Evolutionary conservation across 2,797 vertebrate species (phyloP).

Genomic region (Sternarchorhynchus goeldii): DNA sequence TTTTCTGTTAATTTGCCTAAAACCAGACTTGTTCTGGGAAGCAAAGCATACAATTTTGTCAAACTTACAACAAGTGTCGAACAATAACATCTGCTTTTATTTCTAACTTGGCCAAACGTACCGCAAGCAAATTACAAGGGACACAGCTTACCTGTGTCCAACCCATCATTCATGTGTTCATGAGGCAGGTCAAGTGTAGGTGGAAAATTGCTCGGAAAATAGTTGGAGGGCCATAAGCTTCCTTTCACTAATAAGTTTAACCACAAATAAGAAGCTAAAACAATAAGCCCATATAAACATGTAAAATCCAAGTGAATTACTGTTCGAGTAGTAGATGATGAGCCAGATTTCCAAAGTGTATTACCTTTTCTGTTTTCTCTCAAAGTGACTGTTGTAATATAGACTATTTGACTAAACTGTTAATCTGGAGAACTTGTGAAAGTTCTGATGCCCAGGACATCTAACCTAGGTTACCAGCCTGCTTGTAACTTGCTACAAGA

Average conservation of each 20-base stretch:
- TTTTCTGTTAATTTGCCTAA: constrained; percentile 26
- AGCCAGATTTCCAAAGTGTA: too few relatives aligned
- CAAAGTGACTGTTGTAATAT: too few relatives aligned
- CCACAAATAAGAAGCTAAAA: constrained; percentile 55
- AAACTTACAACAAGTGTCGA: constrained; percentile 57
- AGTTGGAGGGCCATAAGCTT: constrained; percentile 45
- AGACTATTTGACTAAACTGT: too few relatives aligned
- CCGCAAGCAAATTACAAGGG: constrained; percentile 62
- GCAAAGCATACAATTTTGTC: constrained; percentile 55
- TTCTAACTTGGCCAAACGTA: constrained; percentile 45
- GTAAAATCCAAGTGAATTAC: too few relatives aligned
- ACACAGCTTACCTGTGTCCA: constrained; percentile 41
- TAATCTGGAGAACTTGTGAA: too few relatives aligned
- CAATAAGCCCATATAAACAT: constrained; percentile 34
- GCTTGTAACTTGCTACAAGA: too few relatives aligned
- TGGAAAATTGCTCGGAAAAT: constrained; percentile 57
- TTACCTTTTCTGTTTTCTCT: too few relatives aligned
- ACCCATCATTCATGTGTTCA: constrained; percentile 48
- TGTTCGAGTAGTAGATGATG: too few relatives aligned
- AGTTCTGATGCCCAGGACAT: too few relatives aligned
- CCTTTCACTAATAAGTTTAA: constrained; percentile 43
- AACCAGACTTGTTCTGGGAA: constrained; percentile 48
- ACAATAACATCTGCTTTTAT: constrained; percentile 65
- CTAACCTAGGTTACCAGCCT: too few relatives aligned
- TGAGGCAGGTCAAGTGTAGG: constrained; percentile 24